Evolutionary conservation across 64 coral and sea anemone genomes (phyloP), one percentile per base, ranked within the genome.

Genomic region (Pocillopora damicornis): DNA sequence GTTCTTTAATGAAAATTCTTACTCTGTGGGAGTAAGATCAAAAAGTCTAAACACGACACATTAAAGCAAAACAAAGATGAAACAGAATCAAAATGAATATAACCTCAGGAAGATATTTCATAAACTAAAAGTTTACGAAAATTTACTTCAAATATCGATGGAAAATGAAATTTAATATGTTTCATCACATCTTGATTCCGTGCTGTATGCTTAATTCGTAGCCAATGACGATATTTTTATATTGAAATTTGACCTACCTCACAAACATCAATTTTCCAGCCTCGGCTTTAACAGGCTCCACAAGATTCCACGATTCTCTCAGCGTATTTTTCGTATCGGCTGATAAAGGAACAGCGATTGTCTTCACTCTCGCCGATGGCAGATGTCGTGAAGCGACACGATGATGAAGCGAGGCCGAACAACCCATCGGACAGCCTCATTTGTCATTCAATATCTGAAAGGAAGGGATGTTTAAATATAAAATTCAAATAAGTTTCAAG

Each of bases 231-330:
- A 51, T 4, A 51, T 51, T 51, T 51, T 51, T 51, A 51, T 4
- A 7, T 51, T 51, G 42, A 51, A 7, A 7, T 51, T 51, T 51
- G 42, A 13, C 87, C 57, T 83, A 90, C 89, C 89, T 90, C 17
- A 73, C 30, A 68, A 90, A 90, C 20, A 90, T 79, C 22, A 61
- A 36, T 58, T 73, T 90, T 57, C 89, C 89, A 6, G 80, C 73
- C 5, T 79, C 73, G 16, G 73, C 68, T 83, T 90, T 90, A 15
- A 90, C 79, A 34, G 89, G 89, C 75, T 90, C 89, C 2, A 90
- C 80, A 8, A 90, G 79, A 15, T 80, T 83, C 89, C 89, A 90
- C 8, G 89, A 78, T 34, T 90, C 77, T 60, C 17, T 59, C 7
- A 79, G 25, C 25, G 77, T 79, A 10, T 79, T 15, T 18, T 79